Evolutionary conservation across 2,888 invertebrate species (phyloP), one percentile per base, ranked within the genome.

Genomic region (Dynastes hyllus): DNA sequence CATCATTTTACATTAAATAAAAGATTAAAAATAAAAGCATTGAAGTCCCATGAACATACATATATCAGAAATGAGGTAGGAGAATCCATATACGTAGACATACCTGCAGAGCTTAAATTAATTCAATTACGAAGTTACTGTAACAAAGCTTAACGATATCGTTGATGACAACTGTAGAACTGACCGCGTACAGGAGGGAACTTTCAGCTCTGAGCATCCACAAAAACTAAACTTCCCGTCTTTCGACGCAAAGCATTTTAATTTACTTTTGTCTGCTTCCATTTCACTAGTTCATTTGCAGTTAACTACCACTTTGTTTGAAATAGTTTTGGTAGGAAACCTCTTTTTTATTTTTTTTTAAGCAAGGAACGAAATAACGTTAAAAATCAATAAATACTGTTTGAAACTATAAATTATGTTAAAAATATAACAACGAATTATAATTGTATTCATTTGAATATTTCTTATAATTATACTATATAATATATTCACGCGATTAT

Each of bases 71-170:
- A 6, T 5, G 32, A 37, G 6, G 32, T 37, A 37, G 2, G 5
- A 37, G 32, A 37, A 37, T 5, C 32, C 32, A 5, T 37, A 37
- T 37, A 37, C 32, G 32, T 37, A 37, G 32, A 37, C 32, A 37
- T 37, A 37, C 32, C 32, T 37, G 5, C 32, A 13, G 0, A 66
- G 65, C 65, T 66, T 37, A 66, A 66, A 66, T 66, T 66, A 40
- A 66, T 37, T 66, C 13, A 40, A 40, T 66, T 66, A 66, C 37
- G 65, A 66, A 66, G 37, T 37, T 66, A 13, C 40, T n/a, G 65
- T 37, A 66, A 66, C 37, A 66, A 66, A 66, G 65, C 13, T 66
- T 66, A 37, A 66, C 37, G 16, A 32, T 66, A 37, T 37, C 40
- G 16, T 37, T 5, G 29, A 37, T 66, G 65, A 66, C 65, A 66